A percentile compares a stretch with the other conserved stretches of the same genome.
These are phyloP conservation scores for Catostomus latipinnis DNA, from an alignment of 2,797 vertebrate species.

Conservation along the genomic window DNA sequence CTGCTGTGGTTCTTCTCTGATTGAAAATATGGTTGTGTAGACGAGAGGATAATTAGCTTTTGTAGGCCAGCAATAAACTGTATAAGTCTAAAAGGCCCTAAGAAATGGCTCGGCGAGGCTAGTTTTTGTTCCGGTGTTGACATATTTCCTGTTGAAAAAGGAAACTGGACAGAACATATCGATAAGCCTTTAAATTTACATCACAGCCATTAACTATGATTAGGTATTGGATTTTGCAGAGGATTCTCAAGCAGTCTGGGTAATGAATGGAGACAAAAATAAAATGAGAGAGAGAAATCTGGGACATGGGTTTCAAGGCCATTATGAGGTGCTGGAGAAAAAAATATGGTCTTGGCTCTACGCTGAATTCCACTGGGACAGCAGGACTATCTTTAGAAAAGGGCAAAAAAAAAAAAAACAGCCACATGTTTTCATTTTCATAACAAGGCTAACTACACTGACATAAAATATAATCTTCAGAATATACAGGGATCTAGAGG, in stretches of 20 bases:
- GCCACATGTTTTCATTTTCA: constrained; percentile 48
- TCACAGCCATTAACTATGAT: not conserved
- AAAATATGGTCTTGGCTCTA: constrained; percentile 48
- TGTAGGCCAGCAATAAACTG: not conserved
- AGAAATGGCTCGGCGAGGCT: not conserved
- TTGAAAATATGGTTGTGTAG: constrained; percentile 28
- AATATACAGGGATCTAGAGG: not conserved
- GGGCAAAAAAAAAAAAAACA: constrained; percentile 46
- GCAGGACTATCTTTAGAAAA: constrained; percentile 46
- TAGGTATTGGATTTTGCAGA: no score
- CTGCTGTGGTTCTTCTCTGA: constrained; percentile 7
- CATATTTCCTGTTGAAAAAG: not conserved
- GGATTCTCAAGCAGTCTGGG: constrained; percentile 41
- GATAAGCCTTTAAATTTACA: not conserved
- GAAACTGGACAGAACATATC: not conserved
- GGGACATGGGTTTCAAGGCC: constrained; percentile 56
- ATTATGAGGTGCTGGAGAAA: constrained; percentile 45
- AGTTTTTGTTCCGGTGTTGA: not conserved
- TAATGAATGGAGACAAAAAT: constrained; percentile 61
- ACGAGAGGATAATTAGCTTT: constrained; percentile 48
- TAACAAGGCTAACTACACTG: constrained; percentile 25
- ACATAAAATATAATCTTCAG: not conserved
- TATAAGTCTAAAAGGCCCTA: not conserved
- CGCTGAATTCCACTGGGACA: constrained; percentile 24
- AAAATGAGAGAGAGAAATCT: constrained; percentile 60